Evolutionary conservation across 1,140 invertebrate genomes (phyloP).

Genomic region (Aphaenogaster floridana): DNA sequence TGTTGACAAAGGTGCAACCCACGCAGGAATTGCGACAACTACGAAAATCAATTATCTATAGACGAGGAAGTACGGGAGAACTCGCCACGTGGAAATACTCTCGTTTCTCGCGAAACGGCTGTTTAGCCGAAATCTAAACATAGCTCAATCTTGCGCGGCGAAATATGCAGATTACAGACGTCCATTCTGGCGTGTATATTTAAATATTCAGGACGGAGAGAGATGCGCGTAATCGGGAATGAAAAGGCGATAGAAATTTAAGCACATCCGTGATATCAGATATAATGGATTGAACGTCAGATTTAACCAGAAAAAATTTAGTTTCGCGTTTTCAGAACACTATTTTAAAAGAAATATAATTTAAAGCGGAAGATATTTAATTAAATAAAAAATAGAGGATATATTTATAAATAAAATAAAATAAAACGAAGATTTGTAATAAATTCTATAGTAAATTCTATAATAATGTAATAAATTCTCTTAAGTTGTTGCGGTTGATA

Average conservation of each 20-base stretch:
- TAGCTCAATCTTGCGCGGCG: slow-evolving; percentile 4
- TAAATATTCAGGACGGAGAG: neutral
- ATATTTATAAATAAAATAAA: no score
- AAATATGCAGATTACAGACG: neutral
- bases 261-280: neutral
- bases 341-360: neutral
- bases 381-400: no score
- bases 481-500: neutral
- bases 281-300: neutral
- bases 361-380: neutral
- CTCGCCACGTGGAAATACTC: neutral
- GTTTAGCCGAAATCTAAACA: slow-evolving; percentile 29
- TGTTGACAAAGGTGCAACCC: neutral
- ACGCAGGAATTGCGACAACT: neutral
- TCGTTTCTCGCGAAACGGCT: neutral
- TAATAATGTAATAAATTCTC: neutral
- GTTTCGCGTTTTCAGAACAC: neutral
- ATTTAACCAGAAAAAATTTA: neutral
- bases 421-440: no score
- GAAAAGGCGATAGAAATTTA: neutral
- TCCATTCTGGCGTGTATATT: neutral
- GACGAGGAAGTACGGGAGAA: neutral
- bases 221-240: neutral
- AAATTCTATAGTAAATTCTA: no score
- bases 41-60: slow-evolving; percentile 25